Evolutionary conservation across 2,888 invertebrate species (phyloP), one percentile per base, ranked within the genome.

Genomic region (Parnassius glacialis): DNA sequence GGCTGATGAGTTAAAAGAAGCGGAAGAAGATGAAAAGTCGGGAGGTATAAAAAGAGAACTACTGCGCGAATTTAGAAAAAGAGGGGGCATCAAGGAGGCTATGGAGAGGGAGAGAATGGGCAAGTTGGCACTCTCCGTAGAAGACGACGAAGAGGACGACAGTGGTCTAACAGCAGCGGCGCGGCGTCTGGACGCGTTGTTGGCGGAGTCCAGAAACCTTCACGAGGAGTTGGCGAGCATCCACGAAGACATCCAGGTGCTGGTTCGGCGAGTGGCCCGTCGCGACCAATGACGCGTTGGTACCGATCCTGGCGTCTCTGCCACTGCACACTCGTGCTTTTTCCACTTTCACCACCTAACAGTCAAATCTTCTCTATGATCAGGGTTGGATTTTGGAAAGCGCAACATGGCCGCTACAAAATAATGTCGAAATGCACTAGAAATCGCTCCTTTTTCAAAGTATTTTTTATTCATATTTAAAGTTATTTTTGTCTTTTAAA

Each of bases 201-300:
- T 91, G 71, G 86, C 82, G 53, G 91, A 91, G 79, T 89, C 90
- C 10, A 79, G 89, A 25, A 81, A 79, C 62, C 81, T 92, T 70
- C 90, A 90, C 81, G 81, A 76, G 68, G 87, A 90, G 81, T 79
- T 92, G 75, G 86, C 87, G 10, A 88, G 81, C 74, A 92, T 92
- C 75, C 88, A 90, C 70, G 81, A 84, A 65, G 92, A 92, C 84
- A 85, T 92, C 79, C 91, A 92, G 89, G 92, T 92, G 90, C 90
- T 91, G 83, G 87, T 84, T 68, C 82, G 83, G 72, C 90, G 90
- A 81, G 80, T 83, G 78, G 74, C 83, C 67, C 82, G 83, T 80
- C 78, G 79, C 70, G 80, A 82, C 75, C 75, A 78, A 77, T 88
- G 86, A 87, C 84, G 84, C 85, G 88, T 87, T 84, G 82, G 89